Evolutionary conservation across 2,797 vertebrate genomes (phyloP), one percentile per base, ranked within the genome.

Genomic region (Aselliscus stoliczkanus): DNA sequence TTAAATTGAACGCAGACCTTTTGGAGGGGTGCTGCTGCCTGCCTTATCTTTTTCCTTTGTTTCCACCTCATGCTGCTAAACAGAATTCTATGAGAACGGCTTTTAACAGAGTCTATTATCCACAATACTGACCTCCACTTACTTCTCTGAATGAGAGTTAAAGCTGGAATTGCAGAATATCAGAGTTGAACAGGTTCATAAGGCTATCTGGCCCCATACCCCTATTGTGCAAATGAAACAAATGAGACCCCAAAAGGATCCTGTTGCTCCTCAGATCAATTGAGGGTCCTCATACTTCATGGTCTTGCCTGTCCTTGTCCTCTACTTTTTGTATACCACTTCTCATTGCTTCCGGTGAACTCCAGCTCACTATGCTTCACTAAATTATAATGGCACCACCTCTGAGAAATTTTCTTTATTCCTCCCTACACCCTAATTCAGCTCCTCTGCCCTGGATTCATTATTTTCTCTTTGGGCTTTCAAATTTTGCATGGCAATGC

Each of bases 301-400:
- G 2, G 3, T 42, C 20, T 80, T 1, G 1, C 0, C 0, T 20
- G 1, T 3, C 17, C 44, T 56, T 9, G 4, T 50, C 54, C 8
- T 77, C 6, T 69, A 12, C 29, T 34, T 65, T 11, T 31, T n/a
- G 0, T 58, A 64, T 6, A 29, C 7, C 4, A 7, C 27, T 77
- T 60, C 11, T 64, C 15, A 13, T 52, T 21, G 10, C 1, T 75
- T 39, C 82, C 37, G 56, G 21, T 52, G 54, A 94, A 29, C 31
- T 62, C 12, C 52, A 69, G 8, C 23, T 65, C 77, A 5, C 27
- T 11, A 7, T 17, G 34, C 18, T 20, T 20, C 31, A 27, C 31
- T 20, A 52, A 52, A 13, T 29, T 13, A 0, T 21, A 5, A 4
- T 3, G 20, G 27, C 9, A 29, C 13, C 1, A 6, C 1, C 2